phyloP scores from a whole-genome alignment of 23 tunicate species.

The Clavelina lepadiformis region DNA sequence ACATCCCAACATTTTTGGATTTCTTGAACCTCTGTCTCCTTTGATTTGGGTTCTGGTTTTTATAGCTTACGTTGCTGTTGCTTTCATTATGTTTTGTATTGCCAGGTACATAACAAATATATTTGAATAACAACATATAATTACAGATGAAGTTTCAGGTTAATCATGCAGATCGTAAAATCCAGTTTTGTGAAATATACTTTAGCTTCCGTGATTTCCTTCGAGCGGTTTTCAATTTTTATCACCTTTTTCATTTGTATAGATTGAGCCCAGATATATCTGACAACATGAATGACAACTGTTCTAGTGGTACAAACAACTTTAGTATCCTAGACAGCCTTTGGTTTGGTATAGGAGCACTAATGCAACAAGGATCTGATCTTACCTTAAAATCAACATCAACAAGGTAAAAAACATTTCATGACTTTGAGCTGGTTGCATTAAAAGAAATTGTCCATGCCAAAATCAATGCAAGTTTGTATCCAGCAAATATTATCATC shows the following conservation, averaged over 20 bases:
- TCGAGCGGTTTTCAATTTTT: too few species aligned
- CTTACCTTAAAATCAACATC: slow-evolving; percentile 48
- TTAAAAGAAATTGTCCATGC: too few species aligned
- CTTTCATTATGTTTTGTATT: slow-evolving; percentile 51
- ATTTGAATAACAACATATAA: not conserved
- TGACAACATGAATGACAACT: too few species aligned
- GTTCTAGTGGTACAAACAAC: too few species aligned
- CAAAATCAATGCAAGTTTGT: too few species aligned
- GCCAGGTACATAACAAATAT: slow-evolving; percentile 23
- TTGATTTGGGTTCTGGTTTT: slow-evolving; percentile 46
- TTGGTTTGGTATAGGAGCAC: slow-evolving; percentile 66
- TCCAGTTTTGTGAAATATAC: too few species aligned
- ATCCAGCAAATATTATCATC: too few species aligned
- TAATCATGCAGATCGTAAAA: too few species aligned
- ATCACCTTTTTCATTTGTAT: too few species aligned
- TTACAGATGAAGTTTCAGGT: too few species aligned
- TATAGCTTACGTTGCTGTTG: slow-evolving; percentile 24
- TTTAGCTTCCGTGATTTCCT: too few species aligned
- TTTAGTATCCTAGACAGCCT: slow-evolving; percentile 33
- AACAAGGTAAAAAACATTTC: slow-evolving; percentile 25
- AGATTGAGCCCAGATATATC: too few species aligned
- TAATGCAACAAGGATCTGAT: slow-evolving; percentile 77
- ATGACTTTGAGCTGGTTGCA: not conserved
- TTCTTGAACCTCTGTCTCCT: slow-evolving; percentile 41
- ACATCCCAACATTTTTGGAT: slow-evolving; percentile 37